A percentile compares a stretch with the other conserved stretches of the same genome.
Evolutionary conservation across 1,140 invertebrate genomes (phyloP).

Genomic region (Drosophila athabasca): DNA sequence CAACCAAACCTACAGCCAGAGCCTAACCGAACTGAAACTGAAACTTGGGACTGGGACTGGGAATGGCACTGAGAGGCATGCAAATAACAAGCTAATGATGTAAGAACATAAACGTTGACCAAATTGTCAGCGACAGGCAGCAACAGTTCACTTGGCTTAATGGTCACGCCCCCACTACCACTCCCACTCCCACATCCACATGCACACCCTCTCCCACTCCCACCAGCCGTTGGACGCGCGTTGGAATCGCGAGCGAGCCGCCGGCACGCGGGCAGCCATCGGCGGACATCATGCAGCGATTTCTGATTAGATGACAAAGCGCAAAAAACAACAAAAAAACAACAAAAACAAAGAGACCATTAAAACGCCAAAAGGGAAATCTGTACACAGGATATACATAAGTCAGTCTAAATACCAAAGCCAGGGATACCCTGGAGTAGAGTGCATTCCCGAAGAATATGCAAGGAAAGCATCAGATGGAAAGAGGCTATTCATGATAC

Average conservation of each 20-base stretch:
- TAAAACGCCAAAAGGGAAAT: conserved; percentile 24
- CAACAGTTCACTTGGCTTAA: conserved; percentile 47
- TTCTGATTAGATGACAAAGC: conserved; percentile 81
- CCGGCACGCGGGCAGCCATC: too few species aligned
- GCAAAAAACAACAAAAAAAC: conserved; percentile 16
- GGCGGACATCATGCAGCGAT: conserved; percentile 73
- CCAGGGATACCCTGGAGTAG: not conserved
- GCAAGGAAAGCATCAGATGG: too few species aligned
- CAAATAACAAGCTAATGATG: conserved; percentile 82
- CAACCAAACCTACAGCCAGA: not conserved
- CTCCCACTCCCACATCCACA: not conserved
- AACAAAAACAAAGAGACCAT: conserved; percentile 9
- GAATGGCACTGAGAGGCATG: conserved; percentile 46
- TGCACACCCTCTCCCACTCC: not conserved
- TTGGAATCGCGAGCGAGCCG: conserved; percentile 24
- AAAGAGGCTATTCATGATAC: too few species aligned
- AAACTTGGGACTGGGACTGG: not conserved
- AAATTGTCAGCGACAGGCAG: conserved; percentile 75
- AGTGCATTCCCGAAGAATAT: too few species aligned
- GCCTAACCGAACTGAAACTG: too few species aligned
- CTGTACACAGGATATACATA: conserved; percentile 9
- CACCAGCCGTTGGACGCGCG: not conserved
- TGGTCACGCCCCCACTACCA: conserved; percentile 33
- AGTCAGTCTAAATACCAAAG: not conserved
- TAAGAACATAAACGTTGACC: conserved; percentile 77